Base-by-base conservation (phyloP, 2,888 invertebrate species). In the Drosophila ustulata region DNA sequence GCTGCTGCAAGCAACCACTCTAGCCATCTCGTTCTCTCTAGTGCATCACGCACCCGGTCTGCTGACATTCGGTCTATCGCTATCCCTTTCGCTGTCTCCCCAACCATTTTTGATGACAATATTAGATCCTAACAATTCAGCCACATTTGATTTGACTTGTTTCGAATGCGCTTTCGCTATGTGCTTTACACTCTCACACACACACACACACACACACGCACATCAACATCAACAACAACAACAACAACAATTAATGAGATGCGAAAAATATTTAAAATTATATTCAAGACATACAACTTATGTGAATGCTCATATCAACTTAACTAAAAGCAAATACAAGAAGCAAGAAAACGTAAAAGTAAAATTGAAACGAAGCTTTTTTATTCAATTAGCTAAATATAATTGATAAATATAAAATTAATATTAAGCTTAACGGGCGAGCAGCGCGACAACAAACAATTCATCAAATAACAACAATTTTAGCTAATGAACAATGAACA, bases 301-400 rank as follows among this genome's bases (percentile, higher is more conserved):
- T 83, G 89, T 89, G 79, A 85, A 77, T 78, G 88, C 87, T 88
- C 89, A 85, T 89, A 85, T 85, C 89, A 85, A 89, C 59, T 13
- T 70, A 57, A 50, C 53, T 71, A 76, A 74, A 75, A 74, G 61
- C 56, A 59, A 71, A 67, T 9, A 52, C 34, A 58, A 66, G 8
- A 58, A 55, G 37, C 37, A 8, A 66, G 45, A 49, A 9, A 50
- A 65, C 25, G 11, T 9, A 34, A 34, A 34, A 6, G 34, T 45
- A 46, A 77, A 74, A 3, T 13, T 45, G 46, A 49, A 51, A 52
- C 3, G 28, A 55, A 53, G 70, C 64, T 76, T 81, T 87, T 66
- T 71, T 71, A 75, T 68, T 70, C 66, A 78, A 78, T 88, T 88
- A 71, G 85, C 85, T 70, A 83, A 80, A 49, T 58, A 49, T 18